Evolutionary conservation across 1,140 invertebrate genomes (phyloP).

Genomic region (Probaryconus sp.): DNA sequence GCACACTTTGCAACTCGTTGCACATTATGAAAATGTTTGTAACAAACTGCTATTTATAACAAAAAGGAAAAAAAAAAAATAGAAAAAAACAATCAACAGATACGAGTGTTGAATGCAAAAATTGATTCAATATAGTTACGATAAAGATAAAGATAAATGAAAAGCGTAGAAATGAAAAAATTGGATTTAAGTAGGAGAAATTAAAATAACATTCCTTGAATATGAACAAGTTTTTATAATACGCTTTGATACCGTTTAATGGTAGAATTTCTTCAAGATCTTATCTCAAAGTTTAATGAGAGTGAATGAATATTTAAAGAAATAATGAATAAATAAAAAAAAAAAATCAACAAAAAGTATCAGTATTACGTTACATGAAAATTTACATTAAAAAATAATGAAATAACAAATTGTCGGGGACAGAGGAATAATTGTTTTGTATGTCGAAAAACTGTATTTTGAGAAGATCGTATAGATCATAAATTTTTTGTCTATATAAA

Average conservation of each 20-base stretch:
- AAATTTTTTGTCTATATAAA: constrained; percentile 1
- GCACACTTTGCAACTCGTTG: constrained; percentile 22
- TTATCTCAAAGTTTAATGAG: constrained; percentile 13
- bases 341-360: too few species aligned
- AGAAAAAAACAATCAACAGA: background rate
- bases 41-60: constrained; percentile 9
- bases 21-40: constrained; percentile 15
- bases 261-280: constrained; percentile 9
- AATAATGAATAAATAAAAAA: too few species aligned
- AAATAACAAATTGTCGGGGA: too few species aligned
- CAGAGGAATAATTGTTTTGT: too few species aligned
- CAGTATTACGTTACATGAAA: constrained; percentile 53
- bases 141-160: background rate
- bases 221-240: constrained; percentile 47
- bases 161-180: constrained; percentile 38
- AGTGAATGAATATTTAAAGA: constrained; percentile 37
- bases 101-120: too few species aligned
- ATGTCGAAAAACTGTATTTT: too few species aligned
- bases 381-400: too few species aligned
- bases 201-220: constrained; percentile 43
- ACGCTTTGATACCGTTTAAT: constrained; percentile 35
- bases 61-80: constrained; percentile 5
- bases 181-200: constrained; percentile 43
- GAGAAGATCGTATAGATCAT: too few species aligned
- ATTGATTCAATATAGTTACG: too few species aligned